These are phyloP conservation scores for Lichenostomus cassidix DNA, from an alignment of 2,113 vertebrate species.

Conservation along the genomic window DNA sequence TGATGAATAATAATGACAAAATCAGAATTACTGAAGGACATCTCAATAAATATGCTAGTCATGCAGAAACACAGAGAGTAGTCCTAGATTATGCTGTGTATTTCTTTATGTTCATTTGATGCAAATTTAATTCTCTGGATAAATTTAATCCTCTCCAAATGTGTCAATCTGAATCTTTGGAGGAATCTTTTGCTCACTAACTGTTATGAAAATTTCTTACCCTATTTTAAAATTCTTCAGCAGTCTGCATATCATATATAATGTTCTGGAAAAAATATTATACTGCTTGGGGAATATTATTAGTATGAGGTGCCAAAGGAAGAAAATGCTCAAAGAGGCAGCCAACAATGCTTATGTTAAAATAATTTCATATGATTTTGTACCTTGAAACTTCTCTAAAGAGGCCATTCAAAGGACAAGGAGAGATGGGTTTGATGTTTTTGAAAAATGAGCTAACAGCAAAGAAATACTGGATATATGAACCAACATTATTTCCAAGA, in stretches of 20 bases:
- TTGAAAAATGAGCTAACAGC: not conserved
- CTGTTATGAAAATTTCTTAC: conserved; percentile 13
- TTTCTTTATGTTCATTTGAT: conserved; percentile 39
- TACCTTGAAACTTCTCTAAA: not conserved
- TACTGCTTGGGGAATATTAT: not conserved
- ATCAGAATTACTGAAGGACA: conserved; percentile 34
- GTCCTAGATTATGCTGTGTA: not conserved
- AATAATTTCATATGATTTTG: not conserved
- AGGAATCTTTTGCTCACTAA: conserved; percentile 17
- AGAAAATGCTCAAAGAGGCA: not conserved
- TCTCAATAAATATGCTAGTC: conserved; percentile 19
- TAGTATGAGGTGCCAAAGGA: not conserved
- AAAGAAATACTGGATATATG: not conserved
- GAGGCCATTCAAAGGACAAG: not conserved
- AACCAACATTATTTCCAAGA: not conserved
- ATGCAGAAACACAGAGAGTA: not conserved
- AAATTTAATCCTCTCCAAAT: conserved; percentile 37
- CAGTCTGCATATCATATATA: not conserved
- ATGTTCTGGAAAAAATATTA: not conserved
- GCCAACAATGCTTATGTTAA: not conserved
- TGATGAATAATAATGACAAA: conserved; percentile 18
- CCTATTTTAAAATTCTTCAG: conserved; percentile 34
- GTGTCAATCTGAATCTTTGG: conserved; percentile 30
- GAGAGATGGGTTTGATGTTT: not conserved
- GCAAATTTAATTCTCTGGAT: conserved; percentile 44